These are phyloP conservation scores for Irena cyanogastra DNA, from an alignment of 2,113 vertebrate genomes.

Conservation along the genomic window DNA sequence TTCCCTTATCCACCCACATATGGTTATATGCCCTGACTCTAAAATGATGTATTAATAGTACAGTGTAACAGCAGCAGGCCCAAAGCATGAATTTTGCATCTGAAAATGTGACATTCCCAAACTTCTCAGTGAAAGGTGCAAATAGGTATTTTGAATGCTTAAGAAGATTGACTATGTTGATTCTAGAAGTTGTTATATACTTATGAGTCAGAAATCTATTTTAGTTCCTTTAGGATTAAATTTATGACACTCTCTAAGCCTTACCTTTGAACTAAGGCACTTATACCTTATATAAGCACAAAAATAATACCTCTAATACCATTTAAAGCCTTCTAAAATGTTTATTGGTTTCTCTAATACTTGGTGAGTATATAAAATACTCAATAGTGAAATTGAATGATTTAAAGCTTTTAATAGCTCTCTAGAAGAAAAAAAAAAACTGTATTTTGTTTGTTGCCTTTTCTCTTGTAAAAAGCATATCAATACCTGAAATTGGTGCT, in stretches of 20 bases:
- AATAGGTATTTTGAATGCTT: not conserved
- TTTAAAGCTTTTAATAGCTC: slow-evolving; percentile 8
- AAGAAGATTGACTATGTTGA: not conserved
- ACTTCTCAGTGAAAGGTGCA: not conserved
- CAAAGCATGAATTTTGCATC: not conserved
- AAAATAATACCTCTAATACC: slow-evolving; percentile 51
- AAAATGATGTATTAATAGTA: not conserved
- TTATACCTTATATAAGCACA: slow-evolving; percentile 41
- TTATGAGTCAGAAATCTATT: slow-evolving; percentile 42
- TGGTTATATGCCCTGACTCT: not conserved
- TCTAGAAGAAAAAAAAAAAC: not conserved
- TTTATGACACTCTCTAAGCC: slow-evolving; percentile 43
- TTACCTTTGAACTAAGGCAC: slow-evolving; percentile 47
- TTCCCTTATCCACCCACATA: not conserved
- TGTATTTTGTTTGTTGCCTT: not conserved
- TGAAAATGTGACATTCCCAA: not conserved
- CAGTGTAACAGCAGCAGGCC: not conserved
- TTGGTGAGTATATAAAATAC: slow-evolving; percentile 43
- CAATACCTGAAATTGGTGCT: not conserved
- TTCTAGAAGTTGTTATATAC: not conserved
- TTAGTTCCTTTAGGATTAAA: slow-evolving; percentile 31
- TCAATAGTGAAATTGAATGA: not conserved
- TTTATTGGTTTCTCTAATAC: slow-evolving; percentile 55
- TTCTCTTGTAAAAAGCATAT: not conserved
- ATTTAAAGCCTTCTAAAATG: slow-evolving; percentile 56